These are phyloP conservation scores for Andrena bucephala DNA, from an alignment of 2,888 invertebrate species.

Conservation along the genomic window DNA sequence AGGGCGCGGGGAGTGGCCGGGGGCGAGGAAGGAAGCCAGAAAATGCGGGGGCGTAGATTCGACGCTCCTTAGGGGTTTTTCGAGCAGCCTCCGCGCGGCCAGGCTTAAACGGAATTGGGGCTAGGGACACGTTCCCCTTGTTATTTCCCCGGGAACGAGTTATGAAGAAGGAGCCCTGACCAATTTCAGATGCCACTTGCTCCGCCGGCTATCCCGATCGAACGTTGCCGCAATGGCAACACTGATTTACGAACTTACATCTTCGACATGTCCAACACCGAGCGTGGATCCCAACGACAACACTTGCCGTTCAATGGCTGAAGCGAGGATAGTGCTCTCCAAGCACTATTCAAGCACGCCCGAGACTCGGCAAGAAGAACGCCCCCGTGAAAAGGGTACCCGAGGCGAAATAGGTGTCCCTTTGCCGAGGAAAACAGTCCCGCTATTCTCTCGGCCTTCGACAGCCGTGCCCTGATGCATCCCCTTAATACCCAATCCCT, in stretches of 20 bases:
- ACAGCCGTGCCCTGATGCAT: not conserved
- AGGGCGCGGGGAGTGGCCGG: conserved; percentile 11
- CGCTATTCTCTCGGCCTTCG: not conserved
- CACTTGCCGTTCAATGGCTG: too few species aligned
- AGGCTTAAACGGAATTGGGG: conserved; percentile 41
- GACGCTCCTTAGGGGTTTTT: conserved; percentile 62
- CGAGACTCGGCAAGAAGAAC: not conserved
- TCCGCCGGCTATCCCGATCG: not conserved
- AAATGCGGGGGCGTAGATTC: conserved; percentile 63
- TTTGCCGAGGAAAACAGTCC: not conserved
- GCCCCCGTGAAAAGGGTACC: not conserved
- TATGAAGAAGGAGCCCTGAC: not conserved
- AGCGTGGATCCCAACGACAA: too few species aligned
- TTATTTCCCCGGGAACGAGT: conserved; percentile 25
- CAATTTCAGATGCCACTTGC: not conserved
- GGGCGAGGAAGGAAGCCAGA: conserved; percentile 60
- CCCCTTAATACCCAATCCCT: not conserved
- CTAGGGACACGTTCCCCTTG: conserved; percentile 30
- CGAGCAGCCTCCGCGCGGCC: conserved; percentile 54
- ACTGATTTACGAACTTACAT: too few species aligned
- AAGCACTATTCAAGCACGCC: too few species aligned
- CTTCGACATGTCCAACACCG: too few species aligned
- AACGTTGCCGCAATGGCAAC: not conserved
- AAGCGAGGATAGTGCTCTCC: too few species aligned
- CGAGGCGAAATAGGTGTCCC: not conserved